Percentiles rank a stretch among this genome's conserved stretches.
These are phyloP conservation scores for Epinotia ramella DNA, from an alignment of 2,888 invertebrate genomes.

Conservation along the genomic window DNA sequence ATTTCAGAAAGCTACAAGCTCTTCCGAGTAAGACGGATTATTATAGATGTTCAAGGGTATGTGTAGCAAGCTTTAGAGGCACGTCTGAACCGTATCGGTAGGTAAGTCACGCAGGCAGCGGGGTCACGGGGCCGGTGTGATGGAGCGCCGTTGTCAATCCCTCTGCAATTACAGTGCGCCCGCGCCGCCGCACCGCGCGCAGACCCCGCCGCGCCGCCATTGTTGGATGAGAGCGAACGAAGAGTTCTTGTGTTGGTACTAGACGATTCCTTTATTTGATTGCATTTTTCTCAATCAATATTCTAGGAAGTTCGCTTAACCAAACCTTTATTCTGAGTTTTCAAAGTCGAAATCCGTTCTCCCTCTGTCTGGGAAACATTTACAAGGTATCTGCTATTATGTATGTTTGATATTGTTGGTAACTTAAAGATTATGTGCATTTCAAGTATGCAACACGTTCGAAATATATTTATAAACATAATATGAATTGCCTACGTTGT, in stretches of 20 bases:
- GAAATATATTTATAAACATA: background rate
- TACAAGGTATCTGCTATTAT: background rate
- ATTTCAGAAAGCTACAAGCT: background rate
- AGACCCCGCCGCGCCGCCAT: background rate
- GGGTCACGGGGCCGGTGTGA: slow-evolving; percentile 22
- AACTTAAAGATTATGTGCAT: no score
- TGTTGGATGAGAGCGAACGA: background rate
- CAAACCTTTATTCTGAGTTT: no score
- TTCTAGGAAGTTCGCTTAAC: no score
- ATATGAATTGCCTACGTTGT: background rate
- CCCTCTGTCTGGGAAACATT: no score
- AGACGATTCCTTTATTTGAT: no score
- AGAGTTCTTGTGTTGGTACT: no score
- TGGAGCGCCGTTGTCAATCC: slow-evolving; percentile 40
- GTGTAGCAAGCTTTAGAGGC: slow-evolving; percentile 3
- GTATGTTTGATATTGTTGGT: background rate
- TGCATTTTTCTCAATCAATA: no score
- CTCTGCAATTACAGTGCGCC: slow-evolving; percentile 15
- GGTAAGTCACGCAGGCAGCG: slow-evolving; percentile 15
- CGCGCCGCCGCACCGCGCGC: background rate
- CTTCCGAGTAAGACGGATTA: background rate
- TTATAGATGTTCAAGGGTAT: background rate
- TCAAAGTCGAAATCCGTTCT: no score
- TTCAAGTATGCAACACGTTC: background rate
- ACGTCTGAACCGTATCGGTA: slow-evolving; percentile 7